phyloP scores from a whole-genome alignment of 2,113 vertebrate genomes.

The Tetrax tetrax region DNA sequence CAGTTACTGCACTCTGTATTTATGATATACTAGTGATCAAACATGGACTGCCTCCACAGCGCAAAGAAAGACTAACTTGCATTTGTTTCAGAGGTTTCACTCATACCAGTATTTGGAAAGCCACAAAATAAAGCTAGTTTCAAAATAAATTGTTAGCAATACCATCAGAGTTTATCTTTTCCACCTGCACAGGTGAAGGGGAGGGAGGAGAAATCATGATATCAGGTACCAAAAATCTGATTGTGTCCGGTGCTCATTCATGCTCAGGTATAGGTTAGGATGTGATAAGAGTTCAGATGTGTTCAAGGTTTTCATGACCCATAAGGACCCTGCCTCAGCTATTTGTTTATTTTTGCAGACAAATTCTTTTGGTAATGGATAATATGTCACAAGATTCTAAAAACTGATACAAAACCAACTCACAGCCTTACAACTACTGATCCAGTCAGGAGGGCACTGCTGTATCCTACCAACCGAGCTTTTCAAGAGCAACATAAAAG shows the following conservation, averaged over 20 bases:
- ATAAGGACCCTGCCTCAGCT: not conserved
- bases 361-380: not conserved
- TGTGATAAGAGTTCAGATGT: not conserved
- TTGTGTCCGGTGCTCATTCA: not conserved
- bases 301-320: not conserved
- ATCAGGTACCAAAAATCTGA: not conserved
- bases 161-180: not conserved
- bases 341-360: not conserved
- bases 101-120: not conserved
- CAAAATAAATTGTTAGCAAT: not conserved
- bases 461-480: accelerated
- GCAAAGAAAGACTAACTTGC: not conserved
- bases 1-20: not conserved
- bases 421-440: accelerated
- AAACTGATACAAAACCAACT: accelerated
- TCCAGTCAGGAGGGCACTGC: too few relatives aligned
- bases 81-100: not conserved
- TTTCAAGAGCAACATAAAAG: not conserved
- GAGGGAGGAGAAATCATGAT: accelerated
- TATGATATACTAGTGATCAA: not conserved
- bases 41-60: accelerated
- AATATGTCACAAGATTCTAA: not conserved
- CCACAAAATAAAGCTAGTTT: not conserved
- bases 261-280: not conserved
- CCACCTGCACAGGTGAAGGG: not conserved